These are phyloP conservation scores for Ceratosolen fusciceps DNA, from an alignment of 1,140 invertebrate genomes.

Conservation along the genomic window DNA sequence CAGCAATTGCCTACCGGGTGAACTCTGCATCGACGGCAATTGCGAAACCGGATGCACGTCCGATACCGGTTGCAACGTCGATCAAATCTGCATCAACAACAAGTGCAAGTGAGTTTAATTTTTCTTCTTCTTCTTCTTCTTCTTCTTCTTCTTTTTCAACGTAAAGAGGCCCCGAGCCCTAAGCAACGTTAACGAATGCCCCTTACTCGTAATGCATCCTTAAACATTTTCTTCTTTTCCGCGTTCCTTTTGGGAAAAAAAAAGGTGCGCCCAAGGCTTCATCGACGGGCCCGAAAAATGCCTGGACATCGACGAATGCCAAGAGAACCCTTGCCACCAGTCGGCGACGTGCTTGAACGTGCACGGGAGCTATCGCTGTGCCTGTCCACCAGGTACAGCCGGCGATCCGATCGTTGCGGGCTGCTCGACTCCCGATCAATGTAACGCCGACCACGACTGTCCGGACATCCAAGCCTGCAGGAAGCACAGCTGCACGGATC, in stretches of 20 bases:
- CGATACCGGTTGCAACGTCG: slow-evolving; percentile 83
- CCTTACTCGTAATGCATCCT: too few relatives aligned
- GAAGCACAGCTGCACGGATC: slow-evolving; percentile 82
- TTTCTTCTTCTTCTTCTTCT: too few relatives aligned
- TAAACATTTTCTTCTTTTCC: too few relatives aligned
- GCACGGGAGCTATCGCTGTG: slow-evolving; percentile 84
- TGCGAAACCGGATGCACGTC: slow-evolving; percentile 87
- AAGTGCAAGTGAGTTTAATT: slow-evolving; percentile 78
- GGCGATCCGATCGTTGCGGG: slow-evolving; percentile 84
- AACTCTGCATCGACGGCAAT: slow-evolving; percentile 87
- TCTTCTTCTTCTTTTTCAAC: too few relatives aligned
- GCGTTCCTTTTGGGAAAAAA: neutral
- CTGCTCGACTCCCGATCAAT: slow-evolving; percentile 81
- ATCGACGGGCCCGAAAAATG: slow-evolving; percentile 79
- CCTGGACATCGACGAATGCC: slow-evolving; percentile 84
- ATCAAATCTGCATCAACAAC: slow-evolving; percentile 84
- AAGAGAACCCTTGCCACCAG: slow-evolving; percentile 83
- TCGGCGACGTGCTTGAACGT: slow-evolving; percentile 85
- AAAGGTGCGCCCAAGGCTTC: slow-evolving; percentile 80
- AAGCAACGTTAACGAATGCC: too few relatives aligned
- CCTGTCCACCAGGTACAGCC: slow-evolving; percentile 82
- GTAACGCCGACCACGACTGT: slow-evolving; percentile 79
- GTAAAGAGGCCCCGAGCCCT: too few relatives aligned
- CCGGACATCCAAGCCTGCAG: slow-evolving; percentile 80
- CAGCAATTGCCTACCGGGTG: slow-evolving; percentile 89